Evolutionary conservation across 2,113 vertebrate species (phyloP).

Genomic region (Lepidothrix coronata): DNA sequence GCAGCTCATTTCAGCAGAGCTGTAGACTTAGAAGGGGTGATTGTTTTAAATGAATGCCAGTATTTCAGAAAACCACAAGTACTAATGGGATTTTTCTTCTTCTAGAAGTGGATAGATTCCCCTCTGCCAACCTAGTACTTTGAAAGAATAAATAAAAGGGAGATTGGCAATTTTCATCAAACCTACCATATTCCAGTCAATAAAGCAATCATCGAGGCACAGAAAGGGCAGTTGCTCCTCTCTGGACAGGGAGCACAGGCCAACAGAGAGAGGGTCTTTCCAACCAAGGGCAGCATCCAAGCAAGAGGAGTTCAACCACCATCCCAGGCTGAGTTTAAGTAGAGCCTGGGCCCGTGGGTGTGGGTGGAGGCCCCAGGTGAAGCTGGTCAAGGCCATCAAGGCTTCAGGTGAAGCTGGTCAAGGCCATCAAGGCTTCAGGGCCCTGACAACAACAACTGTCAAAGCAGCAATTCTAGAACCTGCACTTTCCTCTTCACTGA

Average conservation of each 20-base stretch:
- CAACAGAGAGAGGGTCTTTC: neutral
- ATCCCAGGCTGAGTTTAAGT: neutral
- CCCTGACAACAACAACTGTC: neutral
- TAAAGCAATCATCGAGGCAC: neutral
- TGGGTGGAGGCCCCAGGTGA: neutral
- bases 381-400: neutral
- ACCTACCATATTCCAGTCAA: neutral
- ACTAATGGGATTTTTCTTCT: neutral
- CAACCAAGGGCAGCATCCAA: neutral
- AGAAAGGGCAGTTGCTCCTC: neutral
- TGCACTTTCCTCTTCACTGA: neutral
- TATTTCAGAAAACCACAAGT: neutral
- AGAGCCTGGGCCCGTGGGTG: rapidly evolving
- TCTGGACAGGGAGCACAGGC: neutral
- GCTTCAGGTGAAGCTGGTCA: neutral
- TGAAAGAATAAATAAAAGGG: neutral
- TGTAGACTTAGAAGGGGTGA: neutral
- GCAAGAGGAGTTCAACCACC: neutral
- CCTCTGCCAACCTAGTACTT: neutral
- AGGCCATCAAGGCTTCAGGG: neutral
- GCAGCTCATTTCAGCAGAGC: neutral
- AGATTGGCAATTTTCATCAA: neutral
- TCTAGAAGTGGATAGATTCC: neutral
- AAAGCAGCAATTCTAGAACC: neutral
- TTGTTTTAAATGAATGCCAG: neutral